These are phyloP conservation scores for Drosophila kikkawai DNA, from an alignment of 1,140 invertebrate genomes.

Conservation along the genomic window DNA sequence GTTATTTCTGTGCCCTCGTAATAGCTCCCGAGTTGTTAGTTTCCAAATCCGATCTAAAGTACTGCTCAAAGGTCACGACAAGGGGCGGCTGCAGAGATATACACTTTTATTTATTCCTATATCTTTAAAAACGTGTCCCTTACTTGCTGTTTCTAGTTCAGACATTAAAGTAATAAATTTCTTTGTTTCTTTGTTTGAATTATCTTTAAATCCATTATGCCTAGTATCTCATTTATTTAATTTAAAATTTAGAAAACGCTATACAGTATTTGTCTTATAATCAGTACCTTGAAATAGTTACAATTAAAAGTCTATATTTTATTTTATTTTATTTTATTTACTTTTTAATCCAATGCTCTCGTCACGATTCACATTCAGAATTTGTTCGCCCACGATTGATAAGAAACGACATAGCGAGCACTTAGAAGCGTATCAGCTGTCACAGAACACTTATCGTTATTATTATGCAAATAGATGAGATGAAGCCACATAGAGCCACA, in stretches of 20 bases:
- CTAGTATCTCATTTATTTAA: too few relatives aligned
- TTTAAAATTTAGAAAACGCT: too few relatives aligned
- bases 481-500: slow-evolving; percentile 8
- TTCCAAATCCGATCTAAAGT: slow-evolving; percentile 20
- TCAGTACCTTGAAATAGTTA: background rate
- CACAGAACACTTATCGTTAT: slow-evolving; percentile 13
- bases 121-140: background rate
- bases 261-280: background rate
- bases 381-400: slow-evolving; percentile 33
- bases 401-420: slow-evolving; percentile 10
- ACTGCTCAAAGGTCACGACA: slow-evolving; percentile 34
- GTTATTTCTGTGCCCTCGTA: slow-evolving; percentile 35
- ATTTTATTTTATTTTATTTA: background rate
- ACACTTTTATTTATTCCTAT: background rate
- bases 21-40: slow-evolving; percentile 41
- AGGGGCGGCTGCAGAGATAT: slow-evolving; percentile 1
- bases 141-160: background rate
- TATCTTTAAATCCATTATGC: background rate
- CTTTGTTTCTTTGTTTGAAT: background rate
- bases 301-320: background rate
- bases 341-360: background rate
- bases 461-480: slow-evolving; percentile 16
- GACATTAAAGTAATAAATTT: background rate
- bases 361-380: background rate
- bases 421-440: background rate